Evolutionary conservation across 2,797 vertebrate genomes (phyloP).

Genomic region (Rhinichthys osculus): DNA sequence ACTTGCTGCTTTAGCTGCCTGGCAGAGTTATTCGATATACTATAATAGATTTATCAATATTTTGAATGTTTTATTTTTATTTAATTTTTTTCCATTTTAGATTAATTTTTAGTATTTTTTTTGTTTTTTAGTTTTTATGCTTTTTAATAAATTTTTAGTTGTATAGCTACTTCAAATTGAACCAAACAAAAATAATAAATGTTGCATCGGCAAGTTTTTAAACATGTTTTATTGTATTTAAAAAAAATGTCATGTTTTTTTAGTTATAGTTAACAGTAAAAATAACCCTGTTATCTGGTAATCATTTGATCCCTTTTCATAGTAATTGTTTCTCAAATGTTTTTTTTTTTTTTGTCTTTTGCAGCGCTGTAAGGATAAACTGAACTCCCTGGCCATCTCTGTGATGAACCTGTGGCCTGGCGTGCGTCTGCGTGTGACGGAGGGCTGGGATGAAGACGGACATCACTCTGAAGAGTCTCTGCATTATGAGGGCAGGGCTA

Average conservation of each 20-base stretch:
- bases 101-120: background rate
- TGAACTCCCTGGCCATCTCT: slow-evolving; percentile 95
- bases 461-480: slow-evolving; percentile 95
- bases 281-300: background rate
- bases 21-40: background rate
- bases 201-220: background rate
- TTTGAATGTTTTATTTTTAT: background rate
- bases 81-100: background rate
- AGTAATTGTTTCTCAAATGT: background rate
- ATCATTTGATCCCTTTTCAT: background rate
- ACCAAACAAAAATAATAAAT: background rate
- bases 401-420: slow-evolving; percentile 98
- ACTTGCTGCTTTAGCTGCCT: background rate
- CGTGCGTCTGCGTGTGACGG: slow-evolving; percentile 92
- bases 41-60: background rate
- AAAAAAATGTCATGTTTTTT: no score
- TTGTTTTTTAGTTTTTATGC: background rate
- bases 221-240: no score
- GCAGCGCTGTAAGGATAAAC: slow-evolving; percentile 95
- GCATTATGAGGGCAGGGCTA: slow-evolving; percentile 94
- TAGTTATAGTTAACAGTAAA: no score
- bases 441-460: slow-evolving; percentile 97
- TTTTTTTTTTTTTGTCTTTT: background rate
- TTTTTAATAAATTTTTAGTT: background rate
- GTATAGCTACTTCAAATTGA: background rate